Conservation (phyloP, 2,113 vertebrate species). For the Capricornis sumatraensis region DNA sequence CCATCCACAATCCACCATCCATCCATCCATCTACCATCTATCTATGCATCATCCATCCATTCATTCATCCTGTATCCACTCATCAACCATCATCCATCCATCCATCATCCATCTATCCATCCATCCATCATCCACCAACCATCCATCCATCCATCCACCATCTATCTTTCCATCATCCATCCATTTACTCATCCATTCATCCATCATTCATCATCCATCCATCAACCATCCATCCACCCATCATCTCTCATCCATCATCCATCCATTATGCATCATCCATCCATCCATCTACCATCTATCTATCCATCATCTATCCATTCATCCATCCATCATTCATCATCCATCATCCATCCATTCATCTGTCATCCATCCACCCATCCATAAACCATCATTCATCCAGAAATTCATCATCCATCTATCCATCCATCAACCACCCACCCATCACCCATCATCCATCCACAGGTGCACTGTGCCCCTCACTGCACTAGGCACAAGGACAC, state of each 20-base stretch:
- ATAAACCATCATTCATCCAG: background rate
- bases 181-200: too few species aligned
- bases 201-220: background rate
- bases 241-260: background rate
- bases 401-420: background rate
- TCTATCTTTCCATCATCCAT: accelerated
- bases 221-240: background rate
- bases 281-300: background rate
- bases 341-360: accelerated
- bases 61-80: too few species aligned
- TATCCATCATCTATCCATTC: background rate
- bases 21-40: background rate
- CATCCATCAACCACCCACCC: background rate
- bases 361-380: background rate
- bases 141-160: accelerated
- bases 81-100: too few species aligned
- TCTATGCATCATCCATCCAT: background rate
- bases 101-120: too few species aligned
- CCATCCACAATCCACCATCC: too few species aligned
- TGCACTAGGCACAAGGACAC: too few species aligned
- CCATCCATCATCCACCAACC: too few species aligned
- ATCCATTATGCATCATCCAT: background rate
- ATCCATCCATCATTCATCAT: background rate
- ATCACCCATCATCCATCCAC: background rate
- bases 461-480: background rate